Evolutionary conservation across 2,888 invertebrate species (phyloP).

Genomic region (Ethmia dodecea): DNA sequence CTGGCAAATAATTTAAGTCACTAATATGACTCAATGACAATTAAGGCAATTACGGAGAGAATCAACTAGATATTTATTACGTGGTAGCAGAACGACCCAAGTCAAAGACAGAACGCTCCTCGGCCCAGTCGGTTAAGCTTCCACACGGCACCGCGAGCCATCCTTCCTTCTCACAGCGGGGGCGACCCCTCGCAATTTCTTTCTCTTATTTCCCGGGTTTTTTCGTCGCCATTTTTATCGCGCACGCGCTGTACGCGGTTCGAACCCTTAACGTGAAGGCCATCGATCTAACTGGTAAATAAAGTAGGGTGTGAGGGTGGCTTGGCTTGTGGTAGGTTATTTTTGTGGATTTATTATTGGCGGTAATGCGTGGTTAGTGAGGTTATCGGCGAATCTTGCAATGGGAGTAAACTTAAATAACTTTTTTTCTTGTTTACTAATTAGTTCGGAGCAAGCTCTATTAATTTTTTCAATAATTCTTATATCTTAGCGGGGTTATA

Average conservation of each 20-base stretch:
- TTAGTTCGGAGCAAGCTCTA: too few species aligned
- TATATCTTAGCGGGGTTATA: too few species aligned
- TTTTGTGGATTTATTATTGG: constrained; percentile 22
- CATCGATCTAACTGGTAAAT: constrained; percentile 70
- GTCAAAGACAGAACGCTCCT: constrained; percentile 7
- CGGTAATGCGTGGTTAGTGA: too few species aligned
- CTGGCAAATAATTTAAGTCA: too few species aligned
- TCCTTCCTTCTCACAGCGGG: constrained; percentile 31
- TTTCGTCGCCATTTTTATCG: constrained; percentile 69
- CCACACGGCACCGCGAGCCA: constrained; percentile 35
- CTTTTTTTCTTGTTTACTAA: too few species aligned
- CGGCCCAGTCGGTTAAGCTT: constrained; percentile 18
- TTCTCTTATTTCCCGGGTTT: constrained; percentile 72
- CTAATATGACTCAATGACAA: too few species aligned
- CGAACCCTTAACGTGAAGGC: constrained; percentile 28
- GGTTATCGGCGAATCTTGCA: too few species aligned
- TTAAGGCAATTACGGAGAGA: too few species aligned
- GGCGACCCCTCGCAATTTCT: constrained; percentile 47
- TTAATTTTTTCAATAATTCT: too few species aligned
- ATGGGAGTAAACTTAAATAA: too few species aligned
- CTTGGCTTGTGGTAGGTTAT: constrained; percentile 32
- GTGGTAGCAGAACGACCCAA: too few species aligned
- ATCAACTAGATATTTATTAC: too few species aligned
- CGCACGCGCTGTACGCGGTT: constrained; percentile 53
- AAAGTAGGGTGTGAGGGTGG: constrained; percentile 38